Evolutionary conservation across 2,797 vertebrate genomes (phyloP).

Genomic region (Amniataba percoides): DNA sequence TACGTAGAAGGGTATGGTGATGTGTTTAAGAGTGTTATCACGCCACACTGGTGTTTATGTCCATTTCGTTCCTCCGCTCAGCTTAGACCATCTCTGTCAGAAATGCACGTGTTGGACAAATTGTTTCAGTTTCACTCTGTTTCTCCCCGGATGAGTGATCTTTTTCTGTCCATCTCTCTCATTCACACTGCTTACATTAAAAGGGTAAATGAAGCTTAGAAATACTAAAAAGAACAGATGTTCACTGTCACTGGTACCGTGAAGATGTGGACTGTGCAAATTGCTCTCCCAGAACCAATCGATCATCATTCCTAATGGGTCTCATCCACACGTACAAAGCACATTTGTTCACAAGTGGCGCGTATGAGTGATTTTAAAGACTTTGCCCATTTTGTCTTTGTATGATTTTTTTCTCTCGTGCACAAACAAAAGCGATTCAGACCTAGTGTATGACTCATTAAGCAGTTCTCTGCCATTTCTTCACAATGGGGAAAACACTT

Average conservation of each 20-base stretch:
- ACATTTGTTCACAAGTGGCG: neutral
- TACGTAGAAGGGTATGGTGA: neutral
- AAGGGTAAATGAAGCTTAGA: slow-evolving; percentile 5
- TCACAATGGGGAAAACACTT: neutral
- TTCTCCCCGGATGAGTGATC: neutral
- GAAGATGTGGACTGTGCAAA: neutral
- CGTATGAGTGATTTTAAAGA: neutral
- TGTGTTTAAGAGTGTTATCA: neutral
- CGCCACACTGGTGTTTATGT: neutral
- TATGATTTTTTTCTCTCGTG: neutral
- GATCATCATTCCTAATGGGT: neutral
- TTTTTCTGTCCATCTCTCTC: neutral
- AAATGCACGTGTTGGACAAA: slow-evolving; percentile 21
- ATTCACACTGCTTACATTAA: neutral
- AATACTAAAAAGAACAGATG: neutral
- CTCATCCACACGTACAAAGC: neutral
- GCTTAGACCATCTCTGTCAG: neutral
- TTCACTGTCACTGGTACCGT: neutral
- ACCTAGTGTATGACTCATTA: neutral
- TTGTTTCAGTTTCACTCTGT: neutral
- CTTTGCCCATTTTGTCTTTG: neutral
- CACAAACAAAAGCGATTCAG: neutral
- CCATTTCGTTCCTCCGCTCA: slow-evolving; percentile 1
- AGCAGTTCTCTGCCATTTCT: neutral
- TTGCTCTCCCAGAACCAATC: neutral